Conservation (phyloP, 2,113 vertebrate genomes). For the Progne subis region DNA sequence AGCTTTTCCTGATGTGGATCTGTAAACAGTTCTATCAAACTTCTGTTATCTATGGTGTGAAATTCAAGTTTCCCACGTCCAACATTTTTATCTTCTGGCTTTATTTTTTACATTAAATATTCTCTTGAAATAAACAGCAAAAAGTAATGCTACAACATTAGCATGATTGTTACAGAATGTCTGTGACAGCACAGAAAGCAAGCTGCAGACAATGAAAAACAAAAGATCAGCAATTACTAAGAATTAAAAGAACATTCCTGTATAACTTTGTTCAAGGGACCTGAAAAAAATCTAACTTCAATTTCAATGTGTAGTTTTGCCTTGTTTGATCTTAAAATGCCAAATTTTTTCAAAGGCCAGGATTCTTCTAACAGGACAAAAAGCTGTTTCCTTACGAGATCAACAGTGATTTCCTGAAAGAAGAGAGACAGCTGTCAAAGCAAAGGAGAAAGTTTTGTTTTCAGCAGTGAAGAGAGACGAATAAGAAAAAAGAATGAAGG, state of each 20-base stretch:
- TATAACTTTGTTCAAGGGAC: neutral
- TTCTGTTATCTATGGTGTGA: neutral
- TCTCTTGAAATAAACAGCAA: constrained; percentile 18
- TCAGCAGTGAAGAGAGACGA: constrained; percentile 10
- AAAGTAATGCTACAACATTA: neutral
- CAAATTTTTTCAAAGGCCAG: neutral
- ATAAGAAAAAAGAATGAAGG: constrained; percentile 21
- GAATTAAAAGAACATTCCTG: neutral
- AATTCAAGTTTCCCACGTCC: constrained; percentile 3
- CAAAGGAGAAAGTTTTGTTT: constrained; percentile 24
- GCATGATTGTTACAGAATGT: neutral
- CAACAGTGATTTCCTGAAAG: neutral
- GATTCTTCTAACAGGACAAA: neutral
- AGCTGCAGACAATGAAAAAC: neutral
- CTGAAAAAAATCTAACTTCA: neutral
- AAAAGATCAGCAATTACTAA: neutral
- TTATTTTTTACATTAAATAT: constrained; percentile 2
- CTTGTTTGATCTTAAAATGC: constrained; percentile 1
- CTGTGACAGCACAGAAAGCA: neutral
- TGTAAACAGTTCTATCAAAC: constrained; percentile 2
- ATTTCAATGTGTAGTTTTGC: neutral
- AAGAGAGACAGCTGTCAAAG: neutral
- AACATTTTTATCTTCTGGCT: neutral
- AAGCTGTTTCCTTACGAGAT: neutral
- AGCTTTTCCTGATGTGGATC: neutral